Evolutionary conservation across 2,888 invertebrate species (phyloP), one percentile per base, ranked within the genome.

Genomic region (Salticus scenicus): DNA sequence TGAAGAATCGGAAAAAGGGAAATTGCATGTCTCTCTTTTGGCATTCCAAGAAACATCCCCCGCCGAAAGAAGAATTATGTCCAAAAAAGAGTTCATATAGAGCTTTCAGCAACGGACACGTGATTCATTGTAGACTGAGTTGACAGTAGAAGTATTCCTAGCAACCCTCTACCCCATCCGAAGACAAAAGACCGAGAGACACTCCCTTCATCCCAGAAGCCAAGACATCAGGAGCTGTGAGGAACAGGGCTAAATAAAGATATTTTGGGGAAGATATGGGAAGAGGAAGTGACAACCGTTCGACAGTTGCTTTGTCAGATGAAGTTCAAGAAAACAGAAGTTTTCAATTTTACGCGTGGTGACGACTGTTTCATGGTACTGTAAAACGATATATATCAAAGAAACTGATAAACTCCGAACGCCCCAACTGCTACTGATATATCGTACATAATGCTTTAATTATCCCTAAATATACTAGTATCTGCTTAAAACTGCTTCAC

Each of bases 51-150:
- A n/a, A 24, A 67, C 33, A 14, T 24, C 24, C 67, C 33, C 10
- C 0, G 28, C 33, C 8, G 10, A 33, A 33, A 67, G 33, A 31
- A 20, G 33, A 33, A 67, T 37, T 27, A 33, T 37, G 57, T 57
- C 57, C 57, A 57, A 57, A 57, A 24, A 17, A n/a, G 2, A 67
- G 33, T 37, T 17, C 67, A 33, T 33, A 67, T 31, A 67, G 14
- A 67, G 67, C 33, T 67, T 33, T 67, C 67, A 67, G 31, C 67
- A 67, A 33, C 66, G 66, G 67, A 20, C 67, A 37, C 33, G 67
- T 67, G 67, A 67, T 67, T 33, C 37, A 67, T 67, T 67, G 67
- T 67, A 10, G 33, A 33, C 33, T 7, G 33, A 24, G 33, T 31
- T 67, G 31, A 67, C 33, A 67, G 67, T 20, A 5, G 37, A 67